phyloP scores from a whole-genome alignment of 2,888 invertebrate genomes.

The Drosophila fungiperda region DNA sequence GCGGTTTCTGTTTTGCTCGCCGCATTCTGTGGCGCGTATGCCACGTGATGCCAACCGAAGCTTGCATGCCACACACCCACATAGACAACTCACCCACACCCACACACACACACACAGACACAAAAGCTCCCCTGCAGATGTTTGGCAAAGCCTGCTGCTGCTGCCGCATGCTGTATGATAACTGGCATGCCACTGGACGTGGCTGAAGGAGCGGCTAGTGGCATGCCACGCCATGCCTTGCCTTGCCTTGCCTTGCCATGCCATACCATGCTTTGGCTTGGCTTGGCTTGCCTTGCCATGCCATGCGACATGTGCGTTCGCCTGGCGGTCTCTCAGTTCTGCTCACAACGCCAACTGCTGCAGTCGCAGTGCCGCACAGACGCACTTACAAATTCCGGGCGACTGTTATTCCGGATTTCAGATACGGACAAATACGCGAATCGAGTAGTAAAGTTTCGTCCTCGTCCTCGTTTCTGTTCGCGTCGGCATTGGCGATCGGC shows the following conservation, averaged over 20 bases:
- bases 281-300: not conserved
- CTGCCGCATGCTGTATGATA: slow-evolving; percentile 68
- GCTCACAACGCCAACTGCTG: slow-evolving; percentile 74
- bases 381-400: slow-evolving; percentile 41
- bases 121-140: slow-evolving; percentile 62
- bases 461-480: slow-evolving; percentile 21
- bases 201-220: slow-evolving; percentile 3
- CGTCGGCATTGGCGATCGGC: slow-evolving; percentile 42
- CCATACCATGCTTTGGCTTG: slow-evolving; percentile 3
- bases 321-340: slow-evolving; percentile 60
- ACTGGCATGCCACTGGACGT: slow-evolving; percentile 19
- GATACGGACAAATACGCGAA: slow-evolving; percentile 33
- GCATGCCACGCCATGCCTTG: slow-evolving; percentile 24
- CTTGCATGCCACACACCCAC: slow-evolving; percentile 55
- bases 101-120: not conserved
- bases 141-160: slow-evolving; percentile 36
- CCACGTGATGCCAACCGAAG: slow-evolving; percentile 58
- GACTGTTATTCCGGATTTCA: slow-evolving; percentile 19
- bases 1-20: slow-evolving; percentile 67
- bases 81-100: not conserved
- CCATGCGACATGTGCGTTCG: slow-evolving; percentile 54
- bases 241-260: slow-evolving; percentile 1
- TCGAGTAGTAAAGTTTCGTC: slow-evolving; percentile 17
- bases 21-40: slow-evolving; percentile 46
- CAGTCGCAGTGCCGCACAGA: slow-evolving; percentile 64